Evolutionary conservation across 2,797 vertebrate species (phyloP).

Genomic region (Echeneis naucrates): DNA sequence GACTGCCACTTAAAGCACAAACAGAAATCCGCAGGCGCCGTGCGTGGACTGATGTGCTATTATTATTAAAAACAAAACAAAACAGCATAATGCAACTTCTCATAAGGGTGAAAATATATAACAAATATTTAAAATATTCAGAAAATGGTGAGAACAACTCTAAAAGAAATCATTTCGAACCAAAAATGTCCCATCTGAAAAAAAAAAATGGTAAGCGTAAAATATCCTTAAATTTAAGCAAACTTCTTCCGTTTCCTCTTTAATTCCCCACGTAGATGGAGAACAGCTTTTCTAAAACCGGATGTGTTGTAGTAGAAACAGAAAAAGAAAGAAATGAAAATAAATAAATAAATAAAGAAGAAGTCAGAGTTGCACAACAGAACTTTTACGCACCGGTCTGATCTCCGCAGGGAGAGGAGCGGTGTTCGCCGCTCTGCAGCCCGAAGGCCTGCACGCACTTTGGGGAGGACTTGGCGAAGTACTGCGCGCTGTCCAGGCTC

Average conservation of each 20-base stretch:
- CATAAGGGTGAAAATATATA: no score
- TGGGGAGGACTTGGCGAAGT: constrained; percentile 91
- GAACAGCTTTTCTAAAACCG: not conserved
- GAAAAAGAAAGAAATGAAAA: not conserved
- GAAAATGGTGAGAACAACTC: not conserved
- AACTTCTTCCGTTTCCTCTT: not conserved
- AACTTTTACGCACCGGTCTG: constrained; percentile 84
- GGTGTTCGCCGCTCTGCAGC: constrained; percentile 88
- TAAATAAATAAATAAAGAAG: not conserved
- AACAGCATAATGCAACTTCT: not conserved
- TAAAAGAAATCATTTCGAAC: not conserved
- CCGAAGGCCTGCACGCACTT: constrained; percentile 93
- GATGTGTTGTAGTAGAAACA: not conserved
- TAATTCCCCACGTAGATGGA: not conserved
- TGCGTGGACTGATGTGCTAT: not conserved
- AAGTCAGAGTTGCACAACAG: not conserved
- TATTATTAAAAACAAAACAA: not conserved
- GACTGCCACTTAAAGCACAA: not conserved
- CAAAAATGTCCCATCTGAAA: not conserved
- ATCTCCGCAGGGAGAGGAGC: constrained; percentile 90
- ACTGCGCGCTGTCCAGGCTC: constrained; percentile 93
- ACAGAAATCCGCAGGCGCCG: not conserved
- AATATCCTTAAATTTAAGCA: no score
- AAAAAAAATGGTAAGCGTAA: not conserved
- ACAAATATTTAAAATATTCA: not conserved